These are phyloP conservation scores for Pristionchus arcanus DNA, from an alignment of 2,888 invertebrate genomes.

Conservation along the genomic window DNA sequence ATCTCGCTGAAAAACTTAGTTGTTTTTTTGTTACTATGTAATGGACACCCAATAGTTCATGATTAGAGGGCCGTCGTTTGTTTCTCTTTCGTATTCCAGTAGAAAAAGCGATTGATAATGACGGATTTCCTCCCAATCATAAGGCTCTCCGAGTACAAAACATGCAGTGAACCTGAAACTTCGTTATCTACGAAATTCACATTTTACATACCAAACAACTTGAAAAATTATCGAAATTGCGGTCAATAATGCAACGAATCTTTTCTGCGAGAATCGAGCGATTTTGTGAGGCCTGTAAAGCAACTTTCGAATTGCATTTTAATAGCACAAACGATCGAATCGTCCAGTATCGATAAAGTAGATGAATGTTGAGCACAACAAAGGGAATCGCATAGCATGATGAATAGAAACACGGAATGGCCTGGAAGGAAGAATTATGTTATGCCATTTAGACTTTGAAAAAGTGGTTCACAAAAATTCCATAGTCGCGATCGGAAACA, in stretches of 20 bases:
- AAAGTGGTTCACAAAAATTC: neutral
- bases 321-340: neutral
- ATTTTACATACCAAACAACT: neutral
- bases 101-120: neutral
- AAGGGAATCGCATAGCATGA: neutral
- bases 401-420: neutral
- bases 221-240: neutral
- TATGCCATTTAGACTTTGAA: neutral
- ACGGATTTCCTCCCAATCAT: neutral
- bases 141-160: neutral
- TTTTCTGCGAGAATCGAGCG: neutral
- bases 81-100: neutral
- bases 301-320: neutral
- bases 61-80: neutral
- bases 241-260: neutral
- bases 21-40: neutral
- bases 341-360: constrained; percentile 35
- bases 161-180: neutral
- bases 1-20: neutral
- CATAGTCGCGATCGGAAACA: neutral
- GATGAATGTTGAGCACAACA: neutral
- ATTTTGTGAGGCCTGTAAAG: neutral
- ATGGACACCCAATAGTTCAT: neutral
- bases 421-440: neutral
- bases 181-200: too few relatives aligned